phyloP scores from a whole-genome alignment of 2,113 vertebrate genomes.

The Tapirus terrestris region DNA sequence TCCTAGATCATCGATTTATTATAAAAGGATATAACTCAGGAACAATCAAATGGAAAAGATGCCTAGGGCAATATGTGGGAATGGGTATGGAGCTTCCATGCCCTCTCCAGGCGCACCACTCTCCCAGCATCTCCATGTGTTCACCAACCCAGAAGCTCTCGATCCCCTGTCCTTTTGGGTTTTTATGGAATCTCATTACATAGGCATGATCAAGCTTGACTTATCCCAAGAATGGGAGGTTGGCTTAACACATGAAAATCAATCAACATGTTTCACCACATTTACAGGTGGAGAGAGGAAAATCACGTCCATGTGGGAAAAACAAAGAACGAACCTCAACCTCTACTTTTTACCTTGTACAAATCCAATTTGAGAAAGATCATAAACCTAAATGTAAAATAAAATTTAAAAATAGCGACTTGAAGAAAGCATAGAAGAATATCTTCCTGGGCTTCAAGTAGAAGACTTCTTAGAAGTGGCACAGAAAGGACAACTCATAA shows the following conservation, averaged over 20 bases:
- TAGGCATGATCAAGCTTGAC: neutral
- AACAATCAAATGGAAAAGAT: too few relatives aligned
- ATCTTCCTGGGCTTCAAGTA: neutral
- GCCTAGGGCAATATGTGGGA: too few relatives aligned
- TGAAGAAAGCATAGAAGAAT: neutral
- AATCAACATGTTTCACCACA: neutral
- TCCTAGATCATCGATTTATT: too few relatives aligned
- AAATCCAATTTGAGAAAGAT: neutral
- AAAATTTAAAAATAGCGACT: neutral
- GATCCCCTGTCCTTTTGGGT: too few relatives aligned
- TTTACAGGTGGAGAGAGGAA: neutral
- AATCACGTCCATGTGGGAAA: neutral
- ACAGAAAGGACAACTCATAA: neutral
- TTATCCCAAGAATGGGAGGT: neutral
- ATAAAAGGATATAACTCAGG: too few relatives aligned
- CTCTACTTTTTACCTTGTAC: neutral
- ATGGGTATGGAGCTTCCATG: too few relatives aligned
- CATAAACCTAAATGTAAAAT: neutral
- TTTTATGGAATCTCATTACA: too few relatives aligned
- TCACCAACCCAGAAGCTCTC: too few relatives aligned
- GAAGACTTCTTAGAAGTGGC: neutral
- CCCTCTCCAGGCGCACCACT: too few relatives aligned
- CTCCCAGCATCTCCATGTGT: too few relatives aligned
- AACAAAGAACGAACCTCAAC: neutral
- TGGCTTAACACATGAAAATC: conserved; percentile 7